A percentile compares a stretch with the other conserved stretches of the same genome.
Evolutionary conservation across 30 jellyfish, hydroid and myxozoan species (phyloP).

Genomic region (Aurelia sp.): DNA sequence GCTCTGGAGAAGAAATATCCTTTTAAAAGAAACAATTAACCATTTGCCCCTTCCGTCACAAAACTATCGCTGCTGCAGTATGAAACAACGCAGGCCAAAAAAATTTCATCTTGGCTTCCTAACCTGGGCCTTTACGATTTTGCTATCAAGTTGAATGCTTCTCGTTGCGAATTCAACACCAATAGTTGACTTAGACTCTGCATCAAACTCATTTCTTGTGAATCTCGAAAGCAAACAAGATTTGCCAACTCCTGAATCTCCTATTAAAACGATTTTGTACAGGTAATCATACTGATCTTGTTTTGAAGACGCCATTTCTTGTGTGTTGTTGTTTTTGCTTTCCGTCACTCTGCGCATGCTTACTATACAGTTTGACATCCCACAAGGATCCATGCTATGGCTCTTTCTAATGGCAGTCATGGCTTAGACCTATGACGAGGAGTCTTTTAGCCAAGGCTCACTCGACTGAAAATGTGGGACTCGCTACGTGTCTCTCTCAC

Average conservation of each 20-base stretch:
- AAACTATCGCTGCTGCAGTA: not conserved
- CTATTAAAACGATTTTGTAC: constrained; percentile 93
- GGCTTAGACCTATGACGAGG: too few relatives aligned
- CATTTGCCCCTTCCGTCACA: not conserved
- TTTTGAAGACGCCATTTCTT: constrained; percentile 43
- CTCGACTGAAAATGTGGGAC: too few relatives aligned
- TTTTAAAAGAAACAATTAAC: too few relatives aligned
- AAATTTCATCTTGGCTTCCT: not conserved
- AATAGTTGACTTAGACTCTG: constrained; percentile 95
- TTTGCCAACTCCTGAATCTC: constrained; percentile 99
- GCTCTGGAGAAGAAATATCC: too few relatives aligned
- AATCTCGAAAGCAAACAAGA: constrained; percentile 94
- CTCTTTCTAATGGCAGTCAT: too few relatives aligned
- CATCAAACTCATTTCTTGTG: constrained; percentile 95
- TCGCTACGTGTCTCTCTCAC: too few relatives aligned
- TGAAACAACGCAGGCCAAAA: not conserved
- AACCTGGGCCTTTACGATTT: constrained; percentile 96
- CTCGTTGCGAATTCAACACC: constrained; percentile 99
- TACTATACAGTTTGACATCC: not conserved
- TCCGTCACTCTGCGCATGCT: constrained; percentile 5
- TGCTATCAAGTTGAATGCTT: constrained; percentile 84
- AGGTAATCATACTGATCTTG: constrained; percentile 93
- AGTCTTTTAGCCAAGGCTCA: too few relatives aligned
- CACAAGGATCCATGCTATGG: too few relatives aligned
- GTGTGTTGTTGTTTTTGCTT: not conserved